These are phyloP conservation scores for Synanthedon myopaeformis DNA, from an alignment of 2,888 invertebrate genomes.

Conservation along the genomic window DNA sequence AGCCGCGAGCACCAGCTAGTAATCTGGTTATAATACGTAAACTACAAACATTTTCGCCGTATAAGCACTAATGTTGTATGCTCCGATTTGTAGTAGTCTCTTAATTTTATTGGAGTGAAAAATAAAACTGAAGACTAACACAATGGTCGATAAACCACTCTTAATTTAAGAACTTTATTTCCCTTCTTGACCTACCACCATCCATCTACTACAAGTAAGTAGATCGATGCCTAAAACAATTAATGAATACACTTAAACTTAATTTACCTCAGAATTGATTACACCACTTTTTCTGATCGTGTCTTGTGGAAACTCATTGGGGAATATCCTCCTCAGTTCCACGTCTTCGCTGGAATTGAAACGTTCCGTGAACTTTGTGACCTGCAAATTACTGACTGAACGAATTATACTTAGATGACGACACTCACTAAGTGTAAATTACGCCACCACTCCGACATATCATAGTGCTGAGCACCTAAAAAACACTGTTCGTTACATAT, in stretches of 20 bases:
- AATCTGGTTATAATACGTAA: no score
- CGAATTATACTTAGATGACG: neutral
- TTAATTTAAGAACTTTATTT: no score
- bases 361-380: conserved; percentile 5
- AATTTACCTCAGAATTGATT: conserved; percentile 40
- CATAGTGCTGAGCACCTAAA: conserved; percentile 27
- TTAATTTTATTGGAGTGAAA: no score
- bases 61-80: no score
- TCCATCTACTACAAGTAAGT: no score
- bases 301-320: conserved; percentile 54
- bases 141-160: no score
- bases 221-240: no score
- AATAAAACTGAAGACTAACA: no score
- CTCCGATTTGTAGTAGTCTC: no score
- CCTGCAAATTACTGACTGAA: neutral
- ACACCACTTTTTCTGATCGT: conserved; percentile 44
- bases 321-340: conserved; percentile 52
- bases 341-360: conserved; percentile 46
- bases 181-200: no score
- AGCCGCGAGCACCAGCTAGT: no score
- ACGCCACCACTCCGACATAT: conserved; percentile 23
- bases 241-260: neutral
- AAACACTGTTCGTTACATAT: conserved; percentile 1
- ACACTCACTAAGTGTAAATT: conserved; percentile 56
- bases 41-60: no score